Percentiles rank a stretch among this genome's conserved stretches.
Conservation (phyloP, 2,113 vertebrate species). For the Brevimyrus niger region DNA sequence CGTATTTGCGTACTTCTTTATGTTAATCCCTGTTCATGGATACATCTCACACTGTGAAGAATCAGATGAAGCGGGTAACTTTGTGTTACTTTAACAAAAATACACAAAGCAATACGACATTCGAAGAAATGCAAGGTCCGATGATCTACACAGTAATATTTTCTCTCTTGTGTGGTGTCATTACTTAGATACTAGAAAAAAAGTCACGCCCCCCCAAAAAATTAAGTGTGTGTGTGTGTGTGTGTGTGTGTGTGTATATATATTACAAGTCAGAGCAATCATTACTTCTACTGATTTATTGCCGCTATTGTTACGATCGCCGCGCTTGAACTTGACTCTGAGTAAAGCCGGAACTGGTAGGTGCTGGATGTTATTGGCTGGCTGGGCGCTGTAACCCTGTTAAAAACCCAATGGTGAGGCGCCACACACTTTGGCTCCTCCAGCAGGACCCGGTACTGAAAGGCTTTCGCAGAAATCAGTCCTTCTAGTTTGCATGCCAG, state of each 20-base stretch:
- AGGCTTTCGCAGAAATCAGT: conserved; percentile 25
- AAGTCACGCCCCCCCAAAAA: not conserved
- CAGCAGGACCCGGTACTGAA: conserved; percentile 42
- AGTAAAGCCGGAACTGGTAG: not conserved
- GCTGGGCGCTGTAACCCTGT: not conserved
- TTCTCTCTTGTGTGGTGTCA: not conserved
- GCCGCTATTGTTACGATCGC: not conserved
- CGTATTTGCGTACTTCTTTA: too few species aligned
- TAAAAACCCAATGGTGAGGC: conserved; percentile 65
- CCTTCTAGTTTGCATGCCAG: conserved; percentile 34
- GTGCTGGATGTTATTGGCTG: not conserved
- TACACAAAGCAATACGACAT: not conserved
- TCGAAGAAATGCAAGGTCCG: not conserved
- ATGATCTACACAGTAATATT: not conserved
- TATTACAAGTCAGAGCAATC: not conserved
- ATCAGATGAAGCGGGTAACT: not conserved
- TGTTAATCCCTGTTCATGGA: not conserved
- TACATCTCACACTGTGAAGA: not conserved
- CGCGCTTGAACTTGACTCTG: not conserved
- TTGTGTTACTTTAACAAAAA: not conserved
- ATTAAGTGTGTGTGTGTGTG: too few species aligned
- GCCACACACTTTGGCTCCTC: conserved; percentile 75
- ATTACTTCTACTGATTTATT: too few species aligned
- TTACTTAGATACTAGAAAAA: not conserved
- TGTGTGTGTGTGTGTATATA: too few species aligned